Evolutionary conservation across 2,888 invertebrate species (phyloP).

Genomic region (Netelia virgata): DNA sequence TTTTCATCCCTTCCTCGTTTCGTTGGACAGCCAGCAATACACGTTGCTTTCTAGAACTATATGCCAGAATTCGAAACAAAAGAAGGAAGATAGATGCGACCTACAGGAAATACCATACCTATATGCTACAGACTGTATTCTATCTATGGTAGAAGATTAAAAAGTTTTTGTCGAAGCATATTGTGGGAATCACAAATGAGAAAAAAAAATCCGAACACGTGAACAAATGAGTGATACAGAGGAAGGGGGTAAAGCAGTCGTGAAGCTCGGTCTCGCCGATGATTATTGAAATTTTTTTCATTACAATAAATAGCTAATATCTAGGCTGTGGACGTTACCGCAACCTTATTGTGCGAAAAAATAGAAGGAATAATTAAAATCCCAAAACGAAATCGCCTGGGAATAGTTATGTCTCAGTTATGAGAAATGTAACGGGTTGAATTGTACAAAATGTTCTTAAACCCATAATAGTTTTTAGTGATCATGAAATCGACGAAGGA

Average conservation of each 20-base stretch:
- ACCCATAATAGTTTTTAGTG: too few species aligned
- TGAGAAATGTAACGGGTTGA: too few species aligned
- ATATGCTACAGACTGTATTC: constrained; percentile 33
- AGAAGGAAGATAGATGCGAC: neutral
- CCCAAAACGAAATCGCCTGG: constrained; percentile 67
- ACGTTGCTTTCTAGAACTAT: constrained; percentile 55
- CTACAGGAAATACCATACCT: neutral
- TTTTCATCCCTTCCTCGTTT: constrained; percentile 11
- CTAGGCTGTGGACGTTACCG: neutral
- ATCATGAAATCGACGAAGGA: too few species aligned
- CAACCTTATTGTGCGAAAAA: constrained; percentile 49
- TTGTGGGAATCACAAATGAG: neutral
- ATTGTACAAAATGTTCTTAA: too few species aligned
- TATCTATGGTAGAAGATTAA: constrained; percentile 76
- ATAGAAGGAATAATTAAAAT: constrained; percentile 72
- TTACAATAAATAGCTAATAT: constrained; percentile 21
- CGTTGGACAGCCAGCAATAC: constrained; percentile 54
- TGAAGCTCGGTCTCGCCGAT: constrained; percentile 50
- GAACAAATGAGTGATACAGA: constrained; percentile 25
- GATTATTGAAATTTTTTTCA: constrained; percentile 69
- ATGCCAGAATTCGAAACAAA: constrained; percentile 35
- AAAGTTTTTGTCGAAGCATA: constrained; percentile 75
- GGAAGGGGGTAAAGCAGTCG: constrained; percentile 14
- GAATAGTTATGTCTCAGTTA: too few species aligned
- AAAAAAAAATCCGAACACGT: constrained; percentile 33